Conservation (phyloP, 2,113 vertebrate species). For the Telmatochromis sp. region DNA sequence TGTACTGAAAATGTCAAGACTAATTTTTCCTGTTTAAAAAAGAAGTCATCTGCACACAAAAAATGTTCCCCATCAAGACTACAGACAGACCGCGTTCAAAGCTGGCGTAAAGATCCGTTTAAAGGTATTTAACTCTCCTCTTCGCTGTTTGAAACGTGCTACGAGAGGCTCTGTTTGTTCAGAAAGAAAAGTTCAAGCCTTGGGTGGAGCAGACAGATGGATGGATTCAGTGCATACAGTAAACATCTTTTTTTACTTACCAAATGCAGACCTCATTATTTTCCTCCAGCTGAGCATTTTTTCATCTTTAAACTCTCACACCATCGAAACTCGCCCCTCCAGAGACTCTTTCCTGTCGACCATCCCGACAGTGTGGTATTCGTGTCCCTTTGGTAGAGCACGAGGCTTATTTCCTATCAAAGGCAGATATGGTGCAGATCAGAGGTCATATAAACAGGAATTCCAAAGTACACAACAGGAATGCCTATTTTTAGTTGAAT, state of each 20-base stretch:
- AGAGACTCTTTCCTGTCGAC: background rate
- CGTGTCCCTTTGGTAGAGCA: background rate
- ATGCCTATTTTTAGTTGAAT: constrained; percentile 23
- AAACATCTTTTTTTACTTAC: constrained; percentile 45
- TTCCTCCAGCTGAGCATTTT: background rate
- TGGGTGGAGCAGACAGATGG: constrained; percentile 47
- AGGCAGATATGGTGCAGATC: background rate
- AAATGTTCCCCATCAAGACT: background rate
- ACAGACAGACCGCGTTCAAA: background rate
- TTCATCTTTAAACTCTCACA: background rate
- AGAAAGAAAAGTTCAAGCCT: constrained; percentile 27
- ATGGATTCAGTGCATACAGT: constrained; percentile 31
- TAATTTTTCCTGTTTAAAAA: background rate
- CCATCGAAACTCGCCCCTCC: background rate
- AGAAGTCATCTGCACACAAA: background rate
- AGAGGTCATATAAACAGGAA: constrained; percentile 27
- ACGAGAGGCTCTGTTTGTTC: background rate
- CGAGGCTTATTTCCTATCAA: constrained; percentile 4
- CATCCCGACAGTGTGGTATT: background rate
- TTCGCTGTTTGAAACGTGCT: background rate
- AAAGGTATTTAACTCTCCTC: background rate
- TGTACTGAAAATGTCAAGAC: background rate
- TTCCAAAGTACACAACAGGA: background rate
- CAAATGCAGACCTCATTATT: constrained; percentile 9
- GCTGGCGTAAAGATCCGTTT: background rate